Base-by-base conservation (phyloP, 2,888 invertebrate species). In the Zelleria hepariella region DNA sequence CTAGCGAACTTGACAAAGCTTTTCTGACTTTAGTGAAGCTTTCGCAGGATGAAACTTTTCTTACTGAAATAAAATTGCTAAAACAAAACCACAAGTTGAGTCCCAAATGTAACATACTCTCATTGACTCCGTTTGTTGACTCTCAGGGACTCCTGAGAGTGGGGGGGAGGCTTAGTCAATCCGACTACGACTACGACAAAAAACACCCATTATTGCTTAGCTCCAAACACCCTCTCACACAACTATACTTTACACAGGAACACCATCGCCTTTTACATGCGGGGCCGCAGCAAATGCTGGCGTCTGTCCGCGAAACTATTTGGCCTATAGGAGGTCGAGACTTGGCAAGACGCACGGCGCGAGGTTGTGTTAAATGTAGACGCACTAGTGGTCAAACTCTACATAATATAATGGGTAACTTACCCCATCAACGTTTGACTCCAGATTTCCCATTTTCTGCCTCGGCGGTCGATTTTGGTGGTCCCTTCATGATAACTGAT, bases 71-170 rank as follows among this genome's bases (percentile, higher is more conserved):
- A 10, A 27, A 27, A 8, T 27, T 27, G 10, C 27, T 27, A 2
- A 27, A 6, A 27, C 10, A 10, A 8, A 27, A 27, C 6, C 6
- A 27, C 8, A 6, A 1, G 5, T 27, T 27, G 27, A 6, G 8
- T 8, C 6, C 6, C 6, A 4, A 1, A 8, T 27, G 2, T 3
- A 2, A 27, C 10, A 27, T 27, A 24, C 21, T 24, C n/a, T 52
- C 20, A 2, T 25, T 62, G 5, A 54, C 57, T 55, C 59, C 60
- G 5, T 63, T 61, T 55, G 5, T 62, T 4, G 63, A 60, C 51
- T 51, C 52, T 49, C 8, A 48, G 2, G 57, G 58, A 7, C 5
- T 60, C 2, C 8, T 61, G 15, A 20, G 61, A 25, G 59, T 61
- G 1, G 62, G 62, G 21, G 62, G 63, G 10, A 24, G 63, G 2